Base-by-base conservation (phyloP, 2,113 vertebrate genomes). In the Ellobius talpinus region DNA sequence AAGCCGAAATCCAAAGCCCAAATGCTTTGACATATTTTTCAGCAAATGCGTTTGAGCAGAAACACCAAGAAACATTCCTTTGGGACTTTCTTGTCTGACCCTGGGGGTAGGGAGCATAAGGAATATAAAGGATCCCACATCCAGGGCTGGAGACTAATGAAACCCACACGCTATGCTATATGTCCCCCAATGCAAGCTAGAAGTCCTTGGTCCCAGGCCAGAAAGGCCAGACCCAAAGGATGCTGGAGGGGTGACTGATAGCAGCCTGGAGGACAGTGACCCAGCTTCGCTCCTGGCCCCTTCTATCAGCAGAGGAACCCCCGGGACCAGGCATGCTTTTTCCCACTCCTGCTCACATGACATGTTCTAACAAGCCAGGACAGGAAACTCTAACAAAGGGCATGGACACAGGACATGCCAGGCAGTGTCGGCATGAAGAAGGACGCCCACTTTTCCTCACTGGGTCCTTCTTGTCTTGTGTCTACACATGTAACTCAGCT, bases 1-100 rank as follows among this genome's bases (percentile, higher is more conserved):
- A 84, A 94, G 98, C 96, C 89, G 82, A 94, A 98, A 98, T 90
- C 93, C n/a, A 52, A 96, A 95, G 87, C 92, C 92, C 97, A 98
- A 97, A 98, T 97, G 94, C 96, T 97, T 86, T 63, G 39, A 94
- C 73, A 89, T 94, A 76, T 88, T 97, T 97, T 96, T 72, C 76
- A 94, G 93, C 93, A 90, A 95, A 97, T 88, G 77, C 97, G 81
- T 42, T 93, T 81, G 87, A 63, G 91, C 95, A 95, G 91, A 97
- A 96, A 94, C 74, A 87, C 74, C 93, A 95, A 93, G 21, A 90
- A 90, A 39, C n/a, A 13, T 94, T 65, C 95, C 89, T 94, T 90
- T 79, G 91, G 88, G 88, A 77, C 76, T 78, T 26, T 3, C 66
- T 95, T 93, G 68, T 88, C 86, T 47, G 72, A 72, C 88, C 33